Conservation (phyloP, 2,888 invertebrate genomes). For the Periphyllus acericola region DNA sequence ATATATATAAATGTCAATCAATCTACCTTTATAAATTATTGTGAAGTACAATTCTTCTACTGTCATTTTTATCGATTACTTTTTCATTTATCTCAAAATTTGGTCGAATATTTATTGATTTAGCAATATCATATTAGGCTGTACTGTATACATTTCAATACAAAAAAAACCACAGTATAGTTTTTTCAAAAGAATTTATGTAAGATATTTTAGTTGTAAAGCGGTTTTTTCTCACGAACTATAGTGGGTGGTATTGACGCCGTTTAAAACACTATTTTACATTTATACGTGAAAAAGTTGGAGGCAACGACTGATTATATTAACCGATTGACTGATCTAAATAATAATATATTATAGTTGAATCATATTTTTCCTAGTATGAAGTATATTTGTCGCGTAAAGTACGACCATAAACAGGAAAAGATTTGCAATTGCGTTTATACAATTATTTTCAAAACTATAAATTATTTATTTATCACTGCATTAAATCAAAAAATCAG, state of each 20-base stretch:
- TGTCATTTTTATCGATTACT: too few relatives aligned
- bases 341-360: background rate
- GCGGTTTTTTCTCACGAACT: background rate
- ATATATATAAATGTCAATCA: background rate
- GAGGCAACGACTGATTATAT: background rate
- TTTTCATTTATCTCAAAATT: too few relatives aligned
- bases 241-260: background rate
- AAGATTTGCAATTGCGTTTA: conserved; percentile 8
- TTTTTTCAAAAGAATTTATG: too few relatives aligned
- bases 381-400: background rate
- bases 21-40: background rate
- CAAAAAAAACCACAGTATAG: too few relatives aligned
- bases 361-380: background rate
- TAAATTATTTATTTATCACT: conserved; percentile 1
- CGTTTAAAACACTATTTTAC: background rate
- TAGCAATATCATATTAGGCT: background rate
- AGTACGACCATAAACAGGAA: background rate
- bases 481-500: conserved; percentile 3
- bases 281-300: background rate
- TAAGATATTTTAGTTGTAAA: too few relatives aligned
- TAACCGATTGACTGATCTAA: background rate
- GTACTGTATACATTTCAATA: background rate
- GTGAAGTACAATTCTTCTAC: background rate
- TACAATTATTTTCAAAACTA: conserved; percentile 25
- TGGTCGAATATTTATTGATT: background rate